Percentiles rank a stretch among this genome's conserved stretches.
Conservation (phyloP, 1,140 invertebrate species). For the Brevipalpus yothersi region DNA sequence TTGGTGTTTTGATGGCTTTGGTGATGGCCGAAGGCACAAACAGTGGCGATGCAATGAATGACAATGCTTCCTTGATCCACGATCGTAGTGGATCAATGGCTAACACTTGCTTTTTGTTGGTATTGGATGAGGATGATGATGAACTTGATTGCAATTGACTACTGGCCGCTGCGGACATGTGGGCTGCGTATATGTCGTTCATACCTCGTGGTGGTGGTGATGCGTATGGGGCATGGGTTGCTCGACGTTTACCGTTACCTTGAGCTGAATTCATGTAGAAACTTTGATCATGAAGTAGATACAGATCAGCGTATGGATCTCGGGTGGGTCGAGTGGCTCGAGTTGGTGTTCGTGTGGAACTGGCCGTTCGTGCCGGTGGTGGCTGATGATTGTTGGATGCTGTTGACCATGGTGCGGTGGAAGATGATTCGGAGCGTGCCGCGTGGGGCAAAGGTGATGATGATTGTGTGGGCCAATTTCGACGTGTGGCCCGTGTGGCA, state of each 20-base stretch:
- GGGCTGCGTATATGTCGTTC: neutral
- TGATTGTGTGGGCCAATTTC: neutral
- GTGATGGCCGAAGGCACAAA: neutral
- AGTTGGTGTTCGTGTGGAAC: neutral
- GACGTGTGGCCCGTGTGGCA: neutral
- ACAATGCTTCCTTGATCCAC: neutral
- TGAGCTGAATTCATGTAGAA: no score
- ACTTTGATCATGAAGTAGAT: neutral
- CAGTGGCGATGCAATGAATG: neutral
- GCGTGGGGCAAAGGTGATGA: neutral
- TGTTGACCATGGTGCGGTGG: neutral
- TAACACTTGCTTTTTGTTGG: neutral
- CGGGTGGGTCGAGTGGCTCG: neutral
- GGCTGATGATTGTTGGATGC: neutral
- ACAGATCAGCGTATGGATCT: neutral
- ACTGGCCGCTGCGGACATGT: neutral
- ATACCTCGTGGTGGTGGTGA: neutral
- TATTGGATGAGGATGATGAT: neutral
- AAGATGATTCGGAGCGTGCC: neutral
- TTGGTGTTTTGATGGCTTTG: neutral
- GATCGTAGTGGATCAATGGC: neutral
- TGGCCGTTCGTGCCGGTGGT: neutral
- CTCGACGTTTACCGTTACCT: neutral
- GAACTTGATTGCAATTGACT: neutral
- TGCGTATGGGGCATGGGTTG: neutral